Conservation (phyloP, 2,888 invertebrate genomes). For the Dexiosoma caninum region DNA sequence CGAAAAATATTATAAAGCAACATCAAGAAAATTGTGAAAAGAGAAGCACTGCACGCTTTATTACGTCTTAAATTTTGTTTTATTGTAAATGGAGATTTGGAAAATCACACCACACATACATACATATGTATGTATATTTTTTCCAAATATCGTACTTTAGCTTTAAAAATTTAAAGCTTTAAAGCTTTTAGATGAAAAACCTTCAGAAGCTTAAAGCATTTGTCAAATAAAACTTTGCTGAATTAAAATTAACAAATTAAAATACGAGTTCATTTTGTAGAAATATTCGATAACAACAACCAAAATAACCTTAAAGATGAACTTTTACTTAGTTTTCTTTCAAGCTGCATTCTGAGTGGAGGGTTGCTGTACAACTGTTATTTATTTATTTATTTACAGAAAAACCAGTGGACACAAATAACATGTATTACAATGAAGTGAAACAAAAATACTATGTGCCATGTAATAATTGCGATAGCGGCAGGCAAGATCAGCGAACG, state of each 20-base stretch:
- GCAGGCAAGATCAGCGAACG: constrained; percentile 35
- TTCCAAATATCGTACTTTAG: no score
- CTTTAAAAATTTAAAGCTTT: constrained; percentile 8
- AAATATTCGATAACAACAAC: neutral
- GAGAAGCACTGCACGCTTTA: no score
- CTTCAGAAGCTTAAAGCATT: constrained; percentile 24
- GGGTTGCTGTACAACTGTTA: neutral
- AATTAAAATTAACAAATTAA: constrained; percentile 18
- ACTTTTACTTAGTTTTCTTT: constrained; percentile 8
- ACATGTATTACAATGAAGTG: neutral
- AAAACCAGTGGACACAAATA: neutral
- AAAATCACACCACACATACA: no score
- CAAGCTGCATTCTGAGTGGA: neutral
- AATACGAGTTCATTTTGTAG: neutral
- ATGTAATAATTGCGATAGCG: constrained; percentile 1
- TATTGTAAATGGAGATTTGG: no score
- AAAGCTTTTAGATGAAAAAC: neutral
- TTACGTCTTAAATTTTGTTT: no score
- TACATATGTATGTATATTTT: no score
- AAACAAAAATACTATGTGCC: constrained; percentile 9
- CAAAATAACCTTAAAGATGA: neutral
- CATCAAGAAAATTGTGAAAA: no score
- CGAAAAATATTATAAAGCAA: no score
- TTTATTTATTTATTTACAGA: neutral
- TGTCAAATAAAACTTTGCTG: constrained; percentile 7